Evolutionary conservation across 2,797 vertebrate genomes (phyloP).

Genomic region (Muraenolepis orangiensis): DNA sequence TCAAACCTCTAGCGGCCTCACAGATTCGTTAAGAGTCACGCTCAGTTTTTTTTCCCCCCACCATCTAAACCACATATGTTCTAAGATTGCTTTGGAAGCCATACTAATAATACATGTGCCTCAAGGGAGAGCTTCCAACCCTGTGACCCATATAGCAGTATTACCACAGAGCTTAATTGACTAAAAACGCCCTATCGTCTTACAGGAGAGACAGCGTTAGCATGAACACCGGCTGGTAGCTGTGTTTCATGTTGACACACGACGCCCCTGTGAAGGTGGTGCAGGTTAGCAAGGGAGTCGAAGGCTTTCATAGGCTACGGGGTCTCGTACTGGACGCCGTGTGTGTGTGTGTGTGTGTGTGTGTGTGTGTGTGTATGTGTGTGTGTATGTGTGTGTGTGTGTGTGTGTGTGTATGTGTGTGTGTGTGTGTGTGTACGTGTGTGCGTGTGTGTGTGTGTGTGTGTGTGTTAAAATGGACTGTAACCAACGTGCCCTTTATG

Average conservation of each 20-base stretch:
- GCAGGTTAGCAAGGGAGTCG: conserved; percentile 28
- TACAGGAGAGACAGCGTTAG: conserved; percentile 49
- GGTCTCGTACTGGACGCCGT: conserved; percentile 21
- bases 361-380: neutral
- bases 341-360: neutral
- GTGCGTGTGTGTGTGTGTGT: neutral
- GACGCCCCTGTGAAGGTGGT: conserved; percentile 20
- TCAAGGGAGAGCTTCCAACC: conserved; percentile 31
- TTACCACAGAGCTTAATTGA: conserved; percentile 43
- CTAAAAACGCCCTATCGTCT: conserved; percentile 40
- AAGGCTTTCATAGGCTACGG: conserved; percentile 31
- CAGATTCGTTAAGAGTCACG: conserved; percentile 14
- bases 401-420: neutral
- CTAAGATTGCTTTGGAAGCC: conserved; percentile 31
- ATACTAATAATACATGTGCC: conserved; percentile 36
- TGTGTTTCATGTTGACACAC: conserved; percentile 28
- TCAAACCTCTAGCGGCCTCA: neutral
- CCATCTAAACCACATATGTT: conserved; percentile 31
- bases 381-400: neutral
- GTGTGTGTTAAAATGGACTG: neutral
- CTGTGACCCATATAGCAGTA: conserved; percentile 42
- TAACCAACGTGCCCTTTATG: too few species aligned
- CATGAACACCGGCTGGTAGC: conserved; percentile 32
- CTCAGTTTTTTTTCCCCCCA: conserved; percentile 7
- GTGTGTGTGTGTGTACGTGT: neutral